Evolutionary conservation across 2,888 invertebrate genomes (phyloP).

Genomic region (Coelinius sp.): DNA sequence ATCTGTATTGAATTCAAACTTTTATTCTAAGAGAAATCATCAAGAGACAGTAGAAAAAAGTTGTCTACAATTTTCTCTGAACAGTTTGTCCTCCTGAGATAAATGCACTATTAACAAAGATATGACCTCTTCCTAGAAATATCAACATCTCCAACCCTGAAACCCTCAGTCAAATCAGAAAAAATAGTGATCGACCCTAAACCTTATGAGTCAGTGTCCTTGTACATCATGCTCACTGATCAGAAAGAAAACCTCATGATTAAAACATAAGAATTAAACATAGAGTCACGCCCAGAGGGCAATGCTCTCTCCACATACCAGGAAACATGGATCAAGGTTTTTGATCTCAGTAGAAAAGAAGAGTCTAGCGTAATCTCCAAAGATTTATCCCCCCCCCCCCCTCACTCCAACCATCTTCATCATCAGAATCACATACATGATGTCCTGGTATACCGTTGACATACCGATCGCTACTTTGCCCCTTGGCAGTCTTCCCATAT

Average conservation of each 20-base stretch:
- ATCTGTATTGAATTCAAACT: no score
- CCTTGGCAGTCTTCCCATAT: conserved; percentile 29
- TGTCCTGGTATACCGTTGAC: not conserved
- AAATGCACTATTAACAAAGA: no score
- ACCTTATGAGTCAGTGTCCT: not conserved
- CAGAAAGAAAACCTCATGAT: conserved; percentile 13
- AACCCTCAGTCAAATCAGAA: no score
- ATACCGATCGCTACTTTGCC: conserved; percentile 29
- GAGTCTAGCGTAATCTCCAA: conserved; percentile 24
- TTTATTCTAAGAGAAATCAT: no score
- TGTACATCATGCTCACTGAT: not conserved
- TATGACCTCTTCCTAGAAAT: no score
- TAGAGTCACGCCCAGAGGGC: conserved; percentile 21
- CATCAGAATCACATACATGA: conserved; percentile 1
- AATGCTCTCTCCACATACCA: conserved; percentile 27
- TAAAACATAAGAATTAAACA: conserved; percentile 23
- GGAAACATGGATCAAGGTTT: conserved; percentile 29
- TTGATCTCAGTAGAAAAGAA: conserved; percentile 31
- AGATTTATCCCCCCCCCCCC: not conserved
- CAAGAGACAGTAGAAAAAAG: no score
- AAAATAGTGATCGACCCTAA: not conserved
- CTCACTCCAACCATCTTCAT: not conserved
- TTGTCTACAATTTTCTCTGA: no score
- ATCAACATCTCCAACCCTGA: no score
- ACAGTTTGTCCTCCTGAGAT: no score